Conservation (phyloP, 2,888 invertebrate genomes). For the Timema podura region DNA sequence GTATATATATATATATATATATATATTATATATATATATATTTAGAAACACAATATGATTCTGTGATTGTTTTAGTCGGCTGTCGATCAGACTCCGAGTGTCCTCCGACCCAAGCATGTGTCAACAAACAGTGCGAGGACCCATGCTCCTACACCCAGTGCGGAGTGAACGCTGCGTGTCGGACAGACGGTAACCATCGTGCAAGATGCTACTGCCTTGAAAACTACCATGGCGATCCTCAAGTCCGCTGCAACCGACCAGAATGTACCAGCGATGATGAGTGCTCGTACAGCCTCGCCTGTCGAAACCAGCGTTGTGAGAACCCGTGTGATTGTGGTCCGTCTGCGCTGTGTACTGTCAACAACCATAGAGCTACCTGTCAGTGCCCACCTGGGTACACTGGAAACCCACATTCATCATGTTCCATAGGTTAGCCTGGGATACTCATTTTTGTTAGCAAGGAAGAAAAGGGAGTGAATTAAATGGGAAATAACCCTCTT, state of each 20-base stretch:
- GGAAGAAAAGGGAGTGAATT: background rate
- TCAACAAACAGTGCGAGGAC: slow-evolving; percentile 74
- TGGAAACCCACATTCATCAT: slow-evolving; percentile 70
- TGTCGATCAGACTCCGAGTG: slow-evolving; percentile 84
- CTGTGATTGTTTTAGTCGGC: slow-evolving; percentile 71
- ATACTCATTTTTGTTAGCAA: background rate
- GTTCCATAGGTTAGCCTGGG: slow-evolving; percentile 54
- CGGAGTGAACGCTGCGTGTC: slow-evolving; percentile 73
- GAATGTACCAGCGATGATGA: slow-evolving; percentile 74
- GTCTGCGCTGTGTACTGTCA: slow-evolving; percentile 70
- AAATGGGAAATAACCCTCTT: too few relatives aligned
- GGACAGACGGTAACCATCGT: slow-evolving; percentile 69
- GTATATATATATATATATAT: too few relatives aligned
- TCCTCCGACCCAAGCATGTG: slow-evolving; percentile 73
- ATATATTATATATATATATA: too few relatives aligned
- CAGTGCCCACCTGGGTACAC: slow-evolving; percentile 77
- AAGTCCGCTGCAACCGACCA: slow-evolving; percentile 68
- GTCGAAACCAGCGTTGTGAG: slow-evolving; percentile 71
- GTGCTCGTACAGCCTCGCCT: slow-evolving; percentile 74
- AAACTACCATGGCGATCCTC: slow-evolving; percentile 74
- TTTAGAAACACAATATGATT: too few relatives aligned
- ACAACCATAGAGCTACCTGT: slow-evolving; percentile 71
- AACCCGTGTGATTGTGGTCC: slow-evolving; percentile 83
- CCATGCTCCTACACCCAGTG: slow-evolving; percentile 77
- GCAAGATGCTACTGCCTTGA: slow-evolving; percentile 74